These are phyloP conservation scores for Mnemiopsis leidyi DNA, from an alignment of 37 sponge, comb jelly and placozoan genomes.

Conservation along the genomic window DNA sequence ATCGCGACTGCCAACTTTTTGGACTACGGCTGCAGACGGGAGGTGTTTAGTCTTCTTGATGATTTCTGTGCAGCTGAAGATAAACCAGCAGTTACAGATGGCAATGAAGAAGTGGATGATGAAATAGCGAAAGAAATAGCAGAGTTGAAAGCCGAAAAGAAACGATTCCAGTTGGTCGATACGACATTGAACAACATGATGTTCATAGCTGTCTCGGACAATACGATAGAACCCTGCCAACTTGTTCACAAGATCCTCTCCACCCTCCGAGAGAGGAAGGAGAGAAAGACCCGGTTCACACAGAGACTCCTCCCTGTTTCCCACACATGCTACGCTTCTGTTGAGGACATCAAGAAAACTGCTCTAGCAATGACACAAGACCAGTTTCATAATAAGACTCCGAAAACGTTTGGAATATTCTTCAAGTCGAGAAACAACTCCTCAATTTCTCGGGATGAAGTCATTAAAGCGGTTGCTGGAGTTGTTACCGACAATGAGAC, in stretches of 20 bases:
- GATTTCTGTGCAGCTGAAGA: neutral
- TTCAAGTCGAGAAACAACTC: slow-evolving; percentile 64
- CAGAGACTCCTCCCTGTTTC: slow-evolving; percentile 75
- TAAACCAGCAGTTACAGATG: neutral
- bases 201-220: slow-evolving; percentile 70
- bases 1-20: slow-evolving; percentile 47
- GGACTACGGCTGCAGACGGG: slow-evolving; percentile 22
- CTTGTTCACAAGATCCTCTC: slow-evolving; percentile 72
- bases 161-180: slow-evolving; percentile 69
- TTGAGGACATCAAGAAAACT: slow-evolving; percentile 70
- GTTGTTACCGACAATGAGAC: slow-evolving; percentile 70
- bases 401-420: slow-evolving; percentile 38
- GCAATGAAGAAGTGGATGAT: slow-evolving; percentile 54
- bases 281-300: slow-evolving; percentile 69
- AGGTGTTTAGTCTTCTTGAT: slow-evolving; percentile 3
- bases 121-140: slow-evolving; percentile 70
- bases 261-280: slow-evolving; percentile 9
- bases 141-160: slow-evolving; percentile 65
- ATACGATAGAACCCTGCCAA: slow-evolving; percentile 67
- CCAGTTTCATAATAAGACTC: slow-evolving; percentile 73
- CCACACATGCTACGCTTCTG: slow-evolving; percentile 70
- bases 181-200: slow-evolving; percentile 74
- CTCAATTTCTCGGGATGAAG: slow-evolving; percentile 69
- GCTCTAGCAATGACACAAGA: slow-evolving; percentile 68
- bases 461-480: slow-evolving; percentile 72